Base-by-base conservation (phyloP, 2,888 invertebrate species). In the Lepidocyrtinus sp. region DNA sequence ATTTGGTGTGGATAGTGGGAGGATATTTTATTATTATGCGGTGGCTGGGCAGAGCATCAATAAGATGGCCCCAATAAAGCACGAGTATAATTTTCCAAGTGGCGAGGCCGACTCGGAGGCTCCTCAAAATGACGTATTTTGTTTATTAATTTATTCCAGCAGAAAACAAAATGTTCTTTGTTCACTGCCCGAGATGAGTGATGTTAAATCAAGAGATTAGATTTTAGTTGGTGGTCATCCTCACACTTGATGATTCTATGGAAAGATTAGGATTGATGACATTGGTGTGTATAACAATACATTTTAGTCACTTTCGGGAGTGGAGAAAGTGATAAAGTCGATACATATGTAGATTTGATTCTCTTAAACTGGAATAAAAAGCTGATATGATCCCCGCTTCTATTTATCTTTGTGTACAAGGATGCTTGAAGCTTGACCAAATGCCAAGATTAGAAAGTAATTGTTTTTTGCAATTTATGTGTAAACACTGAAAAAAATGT, bases 51-150 rank as follows among this genome's bases (percentile, higher is more conserved):
- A 9, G 36, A 36, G 36, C 36, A 36, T 9, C 7, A 36, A 12
- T 36, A 36, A 36, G 36, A 36, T 36, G 12, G 36, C 36, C 36
- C 36, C 36, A 36, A 36, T 36, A 36, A 36, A 36, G 36, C 36
- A 36, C 7, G 36, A 36, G 36, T 36, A 36, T 9, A 36, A 12
- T n/a, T n/a, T n/a, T n/a, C n/a, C n/a, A n/a, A 12, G 2, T 71
- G 61, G 68, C 75, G 75, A 75, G 2, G 55, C 63, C 75, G 75
- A 75, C 75, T 36, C 62, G 0, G 15, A 62, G 75, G 75, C 75
- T 62, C 75, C 74, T 45, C 67, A 26, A 22, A 9, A 67, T 67
- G 59, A 68, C 75, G 68, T 68, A 61, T 22, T 75, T 75, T 75
- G 75, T 75, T 65, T 50, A 26, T 63, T 15, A 70, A 25, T 21